phyloP scores from a whole-genome alignment of 2,113 vertebrate genomes.

The Zosterops pallidus region DNA sequence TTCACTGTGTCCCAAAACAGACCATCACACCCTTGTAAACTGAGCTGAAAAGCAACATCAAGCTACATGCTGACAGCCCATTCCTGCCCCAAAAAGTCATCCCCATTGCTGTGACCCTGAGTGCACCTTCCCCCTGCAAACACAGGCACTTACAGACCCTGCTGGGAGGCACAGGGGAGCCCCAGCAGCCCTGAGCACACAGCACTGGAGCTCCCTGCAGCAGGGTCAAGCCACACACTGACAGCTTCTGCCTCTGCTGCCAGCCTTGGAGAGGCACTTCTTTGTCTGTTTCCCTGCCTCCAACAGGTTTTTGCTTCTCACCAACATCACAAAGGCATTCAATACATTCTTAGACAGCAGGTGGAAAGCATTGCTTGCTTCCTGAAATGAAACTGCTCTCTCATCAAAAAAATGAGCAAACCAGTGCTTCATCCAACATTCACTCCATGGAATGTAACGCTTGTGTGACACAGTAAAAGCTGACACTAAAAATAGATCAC shows the following conservation, averaged over 20 bases:
- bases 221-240: neutral
- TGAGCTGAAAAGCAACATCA: neutral
- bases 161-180: neutral
- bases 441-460: neutral
- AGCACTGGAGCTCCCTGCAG: neutral
- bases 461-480: neutral
- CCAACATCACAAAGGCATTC: neutral
- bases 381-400: neutral
- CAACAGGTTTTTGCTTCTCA: neutral
- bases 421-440: neutral
- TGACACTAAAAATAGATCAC: neutral
- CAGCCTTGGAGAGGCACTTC: neutral
- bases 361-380: neutral
- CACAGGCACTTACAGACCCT: conserved; percentile 3
- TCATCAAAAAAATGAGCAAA: neutral
- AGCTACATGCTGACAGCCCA: neutral
- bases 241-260: neutral
- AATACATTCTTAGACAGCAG: neutral
- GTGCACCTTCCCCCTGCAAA: neutral
- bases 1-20: neutral
- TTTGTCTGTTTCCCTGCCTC: neutral
- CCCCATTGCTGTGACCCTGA: neutral
- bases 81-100: neutral
- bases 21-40: neutral
- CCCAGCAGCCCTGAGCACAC: neutral